Base-by-base conservation (phyloP, 2,113 vertebrate species). In the Gymnorhina tibicen region DNA sequence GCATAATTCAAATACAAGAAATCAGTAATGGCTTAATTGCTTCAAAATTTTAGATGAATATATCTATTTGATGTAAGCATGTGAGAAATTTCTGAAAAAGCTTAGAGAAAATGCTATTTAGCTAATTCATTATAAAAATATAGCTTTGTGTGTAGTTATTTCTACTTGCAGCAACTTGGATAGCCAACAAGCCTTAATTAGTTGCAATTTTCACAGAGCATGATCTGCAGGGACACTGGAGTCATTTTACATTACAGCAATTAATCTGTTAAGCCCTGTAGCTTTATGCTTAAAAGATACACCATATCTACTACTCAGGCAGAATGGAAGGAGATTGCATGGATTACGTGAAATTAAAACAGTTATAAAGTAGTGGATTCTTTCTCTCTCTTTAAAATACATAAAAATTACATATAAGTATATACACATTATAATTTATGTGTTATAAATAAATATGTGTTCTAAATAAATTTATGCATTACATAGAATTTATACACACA, bases 211-310 rank as follows among this genome's bases (percentile, higher is more conserved):
- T 93, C 76, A 93, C 64, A 74, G 73, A 85, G 26, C 6, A 12
- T 67, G 52, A 89, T 93, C 77, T 93, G 70, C 52, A 46, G 76
- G 64, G 91, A 78, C 60, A 70, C 12, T 44, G n/a, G 44, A 91
- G 68, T 91, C 60, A 92, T 84, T 94, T 88, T 66, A 76, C 46
- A 80, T 83, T 77, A 91, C 19, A 78, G 80, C 41, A 86, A 74
- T 81, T 95, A 92, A 91, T 92, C 80, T 89, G 52, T 52, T 89
- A 92, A 84, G 20, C 64, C 86, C 86, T 85, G 69, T 53, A 91
- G 87, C 87, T 81, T 46, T 44, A 44, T 63, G 49, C 47, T 93
- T 72, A 77, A 91, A 87, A 91, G 53, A 56, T 78, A 89, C 11
- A 52, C 47, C 15, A 1, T 28, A 62, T 64, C 82, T 81, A 70